Base-by-base conservation (phyloP, 2,113 vertebrate genomes). In the Sapayoa aenigma region DNA sequence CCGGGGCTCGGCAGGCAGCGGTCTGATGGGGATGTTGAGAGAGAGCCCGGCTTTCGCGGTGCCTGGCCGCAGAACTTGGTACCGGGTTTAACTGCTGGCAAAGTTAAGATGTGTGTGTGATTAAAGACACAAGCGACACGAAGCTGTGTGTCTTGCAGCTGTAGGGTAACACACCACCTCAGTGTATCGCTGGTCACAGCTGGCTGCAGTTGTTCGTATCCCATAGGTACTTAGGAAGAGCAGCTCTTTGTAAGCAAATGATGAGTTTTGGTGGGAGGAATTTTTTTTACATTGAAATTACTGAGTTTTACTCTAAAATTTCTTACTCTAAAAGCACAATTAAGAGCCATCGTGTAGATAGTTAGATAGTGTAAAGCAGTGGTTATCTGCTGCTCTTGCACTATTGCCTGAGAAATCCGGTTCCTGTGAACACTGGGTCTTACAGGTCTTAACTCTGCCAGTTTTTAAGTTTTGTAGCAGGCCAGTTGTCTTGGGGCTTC, bases 161-260 rank as follows among this genome's bases (percentile, higher is more conserved):
- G 30, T 28, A 19, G n/a, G 23, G 0, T 15, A 4, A 9, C 7
- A 4, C 1, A 1, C 17, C 0, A 39, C n/a, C 28, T 58, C 44
- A 2, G 41, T 15, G 10, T 50, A 8, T 18, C 15, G 7, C 47
- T 49, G 85, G 46, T 68, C 28, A 5, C 55, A 8, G 39, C 42
- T 24, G 55, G 22, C 44, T 37, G 87, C 76, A 8, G 49, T 20
- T 58, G 18, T 9, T 55, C 8, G 0, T 47, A 4, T 60, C 58
- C 9, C 3, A 4, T 50, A 7, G 53, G 8, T 75, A n/a, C 66
- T 89, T 5, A 46, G 67, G 72, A 33, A 58, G 13, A 90, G 14
- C 41, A 25, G 31, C 14, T 3, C 71, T 94, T 76, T 4, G 6
- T n/a, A n/a, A 47, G 44, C n/a, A 73, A 78, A 44, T 22, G 1